Percentiles rank a stretch among this genome's conserved stretches.
These are phyloP conservation scores for Geotrypetes seraphini DNA, from an alignment of 2,797 vertebrate species.

Conservation along the genomic window DNA sequence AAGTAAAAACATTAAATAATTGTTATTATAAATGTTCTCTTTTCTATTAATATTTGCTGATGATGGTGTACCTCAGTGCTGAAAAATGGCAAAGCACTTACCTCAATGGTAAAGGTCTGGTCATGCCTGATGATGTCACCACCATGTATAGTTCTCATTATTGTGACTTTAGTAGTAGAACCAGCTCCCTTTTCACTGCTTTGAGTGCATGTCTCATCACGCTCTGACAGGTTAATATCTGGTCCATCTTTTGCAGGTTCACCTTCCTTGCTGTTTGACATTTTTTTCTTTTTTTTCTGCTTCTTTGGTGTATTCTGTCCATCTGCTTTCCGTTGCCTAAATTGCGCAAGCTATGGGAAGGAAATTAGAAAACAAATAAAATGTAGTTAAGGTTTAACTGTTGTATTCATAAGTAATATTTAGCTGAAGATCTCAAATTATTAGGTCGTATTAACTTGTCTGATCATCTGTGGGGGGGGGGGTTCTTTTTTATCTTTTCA, in stretches of 20 bases:
- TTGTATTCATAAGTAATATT: no score
- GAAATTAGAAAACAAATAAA: no score
- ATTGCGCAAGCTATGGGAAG: constrained; percentile 92
- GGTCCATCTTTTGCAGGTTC: constrained; percentile 36
- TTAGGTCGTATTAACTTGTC: no score
- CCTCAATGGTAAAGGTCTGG: constrained; percentile 75
- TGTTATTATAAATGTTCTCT: no score
- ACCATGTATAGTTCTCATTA: constrained; percentile 57
- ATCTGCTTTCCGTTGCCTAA: constrained; percentile 87
- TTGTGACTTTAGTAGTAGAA: constrained; percentile 53
- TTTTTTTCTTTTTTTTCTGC: constrained; percentile 80
- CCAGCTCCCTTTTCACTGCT: constrained; percentile 38
- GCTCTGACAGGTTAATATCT: constrained; percentile 37
- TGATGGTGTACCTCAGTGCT: no score
- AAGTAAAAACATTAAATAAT: no score
- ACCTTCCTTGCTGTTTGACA: constrained; percentile 50
- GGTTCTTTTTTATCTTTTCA: no score
- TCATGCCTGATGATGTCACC: constrained; percentile 67
- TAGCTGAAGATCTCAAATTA: no score
- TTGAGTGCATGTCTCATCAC: constrained; percentile 41
- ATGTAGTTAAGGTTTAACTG: constrained; percentile 22
- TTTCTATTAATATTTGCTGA: no score
- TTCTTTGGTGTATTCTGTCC: constrained; percentile 71
- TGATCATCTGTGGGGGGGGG: no score
- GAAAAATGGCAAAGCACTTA: constrained; percentile 37